phyloP scores from a whole-genome alignment of 2,797 vertebrate genomes.

The Lutjanus argentimaculatus region DNA sequence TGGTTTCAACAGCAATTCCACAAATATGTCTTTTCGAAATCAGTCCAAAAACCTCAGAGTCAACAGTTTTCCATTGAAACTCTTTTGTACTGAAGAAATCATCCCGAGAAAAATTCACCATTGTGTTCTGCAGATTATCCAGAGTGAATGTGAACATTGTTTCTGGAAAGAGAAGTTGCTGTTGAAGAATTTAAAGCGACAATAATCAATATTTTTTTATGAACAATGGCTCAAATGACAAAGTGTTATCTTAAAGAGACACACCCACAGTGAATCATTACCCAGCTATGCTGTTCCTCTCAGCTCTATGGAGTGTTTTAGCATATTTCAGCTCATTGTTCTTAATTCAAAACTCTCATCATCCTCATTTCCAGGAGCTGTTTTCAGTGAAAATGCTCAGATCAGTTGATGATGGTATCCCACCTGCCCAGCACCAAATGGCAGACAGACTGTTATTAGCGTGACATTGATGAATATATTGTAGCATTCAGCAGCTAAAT shows the following conservation, averaged over 20 bases:
- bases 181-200: neutral
- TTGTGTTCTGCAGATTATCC: neutral
- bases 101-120: neutral
- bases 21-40: conserved; percentile 5
- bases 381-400: neutral
- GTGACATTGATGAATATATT: neutral
- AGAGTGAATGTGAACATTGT: neutral
- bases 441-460: neutral
- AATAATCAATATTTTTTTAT: neutral
- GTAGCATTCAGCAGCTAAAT: neutral
- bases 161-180: neutral
- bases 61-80: conserved; percentile 9
- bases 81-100: neutral
- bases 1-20: conserved; percentile 19
- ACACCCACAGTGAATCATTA: neutral
- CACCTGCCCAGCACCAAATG: neutral
- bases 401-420: neutral
- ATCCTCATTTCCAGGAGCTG: neutral
- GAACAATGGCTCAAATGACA: neutral
- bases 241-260: neutral
- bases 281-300: neutral
- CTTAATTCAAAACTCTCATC: neutral
- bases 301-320: neutral
- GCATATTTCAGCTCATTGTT: neutral
- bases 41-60: conserved; percentile 20